Evolutionary conservation across 2,888 invertebrate species (phyloP).

Genomic region (Chloromyia formosa): DNA sequence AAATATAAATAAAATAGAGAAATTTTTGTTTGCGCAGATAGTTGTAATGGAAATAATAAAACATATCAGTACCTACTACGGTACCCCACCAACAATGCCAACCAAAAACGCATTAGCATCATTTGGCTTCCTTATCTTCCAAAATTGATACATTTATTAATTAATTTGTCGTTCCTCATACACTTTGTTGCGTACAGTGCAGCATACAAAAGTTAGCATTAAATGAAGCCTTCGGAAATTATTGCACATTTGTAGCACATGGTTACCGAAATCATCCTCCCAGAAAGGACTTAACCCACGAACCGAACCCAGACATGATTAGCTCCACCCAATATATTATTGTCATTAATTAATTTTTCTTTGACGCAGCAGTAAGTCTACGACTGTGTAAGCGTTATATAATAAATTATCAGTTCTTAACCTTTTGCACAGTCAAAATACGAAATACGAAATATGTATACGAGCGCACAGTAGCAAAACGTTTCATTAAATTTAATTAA

Average conservation of each 20-base stretch:
- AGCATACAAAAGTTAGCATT: not conserved
- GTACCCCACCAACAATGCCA: too few relatives aligned
- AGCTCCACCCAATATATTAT: conserved; percentile 42
- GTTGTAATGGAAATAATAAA: too few relatives aligned
- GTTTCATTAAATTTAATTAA: conserved; percentile 51
- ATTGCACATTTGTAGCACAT: conserved; percentile 32
- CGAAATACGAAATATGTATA: not conserved
- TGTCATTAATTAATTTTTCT: conserved; percentile 41
- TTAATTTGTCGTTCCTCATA: conserved; percentile 10
- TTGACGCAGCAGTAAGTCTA: conserved; percentile 30
- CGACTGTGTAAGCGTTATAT: conserved; percentile 3
- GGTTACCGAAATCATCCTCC: not conserved
- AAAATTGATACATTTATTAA: conserved; percentile 14
- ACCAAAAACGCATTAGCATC: too few relatives aligned
- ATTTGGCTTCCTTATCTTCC: not conserved
- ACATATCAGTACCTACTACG: too few relatives aligned
- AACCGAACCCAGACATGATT: conserved; percentile 30
- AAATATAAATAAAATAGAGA: too few relatives aligned
- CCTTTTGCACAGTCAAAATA: conserved; percentile 36
- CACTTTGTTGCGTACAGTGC: not conserved
- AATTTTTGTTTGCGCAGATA: too few relatives aligned
- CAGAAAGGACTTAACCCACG: conserved; percentile 11
- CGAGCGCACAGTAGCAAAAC: conserved; percentile 33
- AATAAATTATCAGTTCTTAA: conserved; percentile 43
- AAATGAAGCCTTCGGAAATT: conserved; percentile 17